Conservation (phyloP, 2,888 invertebrate genomes). For the Pristionchus exspectatus region DNA sequence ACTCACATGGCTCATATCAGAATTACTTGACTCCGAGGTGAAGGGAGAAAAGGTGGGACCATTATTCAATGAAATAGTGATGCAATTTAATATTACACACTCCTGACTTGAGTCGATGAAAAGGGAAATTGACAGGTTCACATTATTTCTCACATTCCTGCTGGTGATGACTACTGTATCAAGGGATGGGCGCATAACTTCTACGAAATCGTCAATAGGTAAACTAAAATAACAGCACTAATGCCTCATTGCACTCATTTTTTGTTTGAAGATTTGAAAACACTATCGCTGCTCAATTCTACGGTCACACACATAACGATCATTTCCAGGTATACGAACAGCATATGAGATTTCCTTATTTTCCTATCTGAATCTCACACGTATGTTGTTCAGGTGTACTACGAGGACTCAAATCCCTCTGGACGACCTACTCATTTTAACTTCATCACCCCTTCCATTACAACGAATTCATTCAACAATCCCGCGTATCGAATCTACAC, state of each 20-base stretch:
- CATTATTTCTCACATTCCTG: slow-evolving; percentile 85
- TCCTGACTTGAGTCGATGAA: too few relatives aligned
- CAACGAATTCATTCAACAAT: slow-evolving; percentile 87
- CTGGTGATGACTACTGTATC: slow-evolving; percentile 86
- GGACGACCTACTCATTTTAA: slow-evolving; percentile 71
- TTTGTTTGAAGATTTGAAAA: slow-evolving; percentile 88
- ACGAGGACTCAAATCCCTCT: slow-evolving; percentile 68
- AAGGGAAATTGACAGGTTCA: slow-evolving; percentile 78
- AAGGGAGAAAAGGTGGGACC: slow-evolving; percentile 83
- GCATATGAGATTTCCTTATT: too few relatives aligned
- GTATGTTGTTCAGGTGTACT: slow-evolving; percentile 60
- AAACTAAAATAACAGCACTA: too few relatives aligned
- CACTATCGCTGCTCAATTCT: slow-evolving; percentile 88
- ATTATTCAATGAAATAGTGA: background rate
- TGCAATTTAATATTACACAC: too few relatives aligned
- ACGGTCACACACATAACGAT: slow-evolving; percentile 94
- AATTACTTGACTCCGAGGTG: slow-evolving; percentile 86
- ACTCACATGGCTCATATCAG: slow-evolving; percentile 88
- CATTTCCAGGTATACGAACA: slow-evolving; percentile 85
- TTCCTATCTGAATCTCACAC: too few relatives aligned
- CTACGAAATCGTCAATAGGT: slow-evolving; percentile 80
- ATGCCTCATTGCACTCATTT: too few relatives aligned
- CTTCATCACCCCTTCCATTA: slow-evolving; percentile 87
- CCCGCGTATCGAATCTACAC: slow-evolving; percentile 95
- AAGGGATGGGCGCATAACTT: slow-evolving; percentile 90